These are phyloP conservation scores for Thecophora atra DNA, from an alignment of 2,888 invertebrate genomes.

Conservation along the genomic window DNA sequence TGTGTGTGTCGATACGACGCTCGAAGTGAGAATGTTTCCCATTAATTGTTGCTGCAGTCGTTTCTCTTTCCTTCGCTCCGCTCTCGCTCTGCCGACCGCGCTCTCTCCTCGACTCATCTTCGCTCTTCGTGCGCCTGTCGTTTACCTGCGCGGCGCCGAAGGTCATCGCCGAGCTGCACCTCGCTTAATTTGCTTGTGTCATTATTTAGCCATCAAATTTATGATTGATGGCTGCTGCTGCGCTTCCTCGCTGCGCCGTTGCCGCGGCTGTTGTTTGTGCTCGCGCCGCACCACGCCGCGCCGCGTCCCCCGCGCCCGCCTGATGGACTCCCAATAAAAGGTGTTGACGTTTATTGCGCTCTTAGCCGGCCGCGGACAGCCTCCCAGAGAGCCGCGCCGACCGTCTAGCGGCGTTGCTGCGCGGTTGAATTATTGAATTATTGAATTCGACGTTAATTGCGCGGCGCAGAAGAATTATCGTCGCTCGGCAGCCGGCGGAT, in stretches of 20 bases:
- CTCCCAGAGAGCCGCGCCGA: slow-evolving; percentile 3
- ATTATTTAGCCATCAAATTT: slow-evolving; percentile 37
- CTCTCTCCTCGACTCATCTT: no score
- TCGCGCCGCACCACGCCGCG: slow-evolving; percentile 5
- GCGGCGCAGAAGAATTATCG: slow-evolving; percentile 15
- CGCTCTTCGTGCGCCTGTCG: no score
- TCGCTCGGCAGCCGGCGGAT: not conserved
- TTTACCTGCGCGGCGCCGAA: no score
- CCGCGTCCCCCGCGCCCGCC: not conserved
- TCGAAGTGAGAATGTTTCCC: no score
- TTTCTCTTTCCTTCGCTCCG: no score
- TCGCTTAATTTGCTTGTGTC: slow-evolving; percentile 33
- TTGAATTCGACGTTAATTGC: slow-evolving; percentile 32
- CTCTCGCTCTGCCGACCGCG: no score
- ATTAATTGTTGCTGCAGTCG: no score
- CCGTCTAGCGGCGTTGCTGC: not conserved
- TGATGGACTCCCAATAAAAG: slow-evolving; percentile 37
- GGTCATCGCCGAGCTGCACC: not conserved
- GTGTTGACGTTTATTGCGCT: slow-evolving; percentile 46
- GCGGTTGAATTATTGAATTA: slow-evolving; percentile 5
- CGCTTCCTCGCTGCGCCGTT: not conserved
- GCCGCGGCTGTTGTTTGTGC: not conserved
- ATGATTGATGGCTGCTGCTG: slow-evolving; percentile 36
- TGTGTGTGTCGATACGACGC: no score
- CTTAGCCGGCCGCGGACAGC: not conserved